Evolutionary conservation across 2,113 vertebrate species (phyloP).

Genomic region (Nibea albiflora): DNA sequence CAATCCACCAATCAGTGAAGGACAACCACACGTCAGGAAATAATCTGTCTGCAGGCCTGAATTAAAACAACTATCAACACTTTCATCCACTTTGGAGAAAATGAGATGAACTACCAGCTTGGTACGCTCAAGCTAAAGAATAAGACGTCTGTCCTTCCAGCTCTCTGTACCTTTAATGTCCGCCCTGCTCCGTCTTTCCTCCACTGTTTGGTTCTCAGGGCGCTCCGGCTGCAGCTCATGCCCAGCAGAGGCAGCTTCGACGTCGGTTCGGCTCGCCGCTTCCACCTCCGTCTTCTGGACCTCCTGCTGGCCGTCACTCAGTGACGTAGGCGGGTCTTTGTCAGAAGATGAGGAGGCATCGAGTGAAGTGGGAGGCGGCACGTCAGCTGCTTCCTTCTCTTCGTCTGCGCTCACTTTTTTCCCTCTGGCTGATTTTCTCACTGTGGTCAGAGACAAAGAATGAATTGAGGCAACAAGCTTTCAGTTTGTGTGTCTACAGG

Average conservation of each 20-base stretch:
- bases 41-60: too few species aligned
- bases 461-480: too few species aligned
- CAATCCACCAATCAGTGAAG: neutral
- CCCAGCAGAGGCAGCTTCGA: neutral
- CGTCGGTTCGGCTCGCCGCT: fast-evolving
- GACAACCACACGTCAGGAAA: neutral
- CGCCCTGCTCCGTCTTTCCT: neutral
- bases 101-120: too few species aligned
- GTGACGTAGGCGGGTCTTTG: neutral
- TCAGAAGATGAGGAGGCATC: neutral
- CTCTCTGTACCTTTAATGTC: constrained; percentile 37
- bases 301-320: neutral
- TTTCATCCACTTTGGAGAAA: too few species aligned
- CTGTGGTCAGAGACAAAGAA: constrained; percentile 1
- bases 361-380: too few species aligned
- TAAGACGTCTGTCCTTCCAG: neutral
- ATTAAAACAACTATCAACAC: too few species aligned
- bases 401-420: neutral
- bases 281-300: constrained; percentile 9
- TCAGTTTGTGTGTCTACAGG: neutral
- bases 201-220: neutral
- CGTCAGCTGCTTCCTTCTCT: neutral
- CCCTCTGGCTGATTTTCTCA: constrained; percentile 54
- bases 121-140: neutral
- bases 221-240: too few species aligned